Evolutionary conservation across 92 coral and sea anemone species (phyloP).

Genomic region (Epizoanthus rinbou): DNA sequence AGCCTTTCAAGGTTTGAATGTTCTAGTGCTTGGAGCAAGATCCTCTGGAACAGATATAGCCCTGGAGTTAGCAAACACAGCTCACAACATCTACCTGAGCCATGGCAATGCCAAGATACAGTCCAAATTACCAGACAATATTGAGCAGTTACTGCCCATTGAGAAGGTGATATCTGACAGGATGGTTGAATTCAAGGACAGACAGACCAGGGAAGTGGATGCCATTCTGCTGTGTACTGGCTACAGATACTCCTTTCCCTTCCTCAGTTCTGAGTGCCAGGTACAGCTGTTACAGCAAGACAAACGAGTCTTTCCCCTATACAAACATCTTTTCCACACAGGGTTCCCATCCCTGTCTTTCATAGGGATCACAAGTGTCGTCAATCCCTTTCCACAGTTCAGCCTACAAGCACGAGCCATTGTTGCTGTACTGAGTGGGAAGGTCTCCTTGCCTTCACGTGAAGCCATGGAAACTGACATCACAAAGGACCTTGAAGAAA

Average conservation of each 20-base stretch:
- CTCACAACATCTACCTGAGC: conserved; percentile 79
- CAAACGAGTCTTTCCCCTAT: conserved; percentile 73
- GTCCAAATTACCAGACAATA: conserved; percentile 68
- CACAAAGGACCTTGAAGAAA: conserved; percentile 68
- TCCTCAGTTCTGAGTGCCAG: conserved; percentile 62
- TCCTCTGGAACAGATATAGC: conserved; percentile 83
- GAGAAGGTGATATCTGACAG: conserved; percentile 65
- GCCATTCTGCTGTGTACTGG: conserved; percentile 86
- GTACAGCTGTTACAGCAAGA: conserved; percentile 52
- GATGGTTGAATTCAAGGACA: conserved; percentile 61
- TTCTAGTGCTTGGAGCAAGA: conserved; percentile 79
- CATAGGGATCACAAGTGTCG: conserved; percentile 62
- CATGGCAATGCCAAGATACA: conserved; percentile 54
- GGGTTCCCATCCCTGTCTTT: conserved; percentile 74
- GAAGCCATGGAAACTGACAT: conserved; percentile 75
- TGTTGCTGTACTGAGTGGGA: conserved; percentile 69
- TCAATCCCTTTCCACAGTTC: conserved; percentile 84
- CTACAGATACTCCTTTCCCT: conserved; percentile 78
- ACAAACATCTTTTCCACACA: conserved; percentile 82
- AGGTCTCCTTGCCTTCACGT: conserved; percentile 59
- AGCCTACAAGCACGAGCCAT: conserved; percentile 76
- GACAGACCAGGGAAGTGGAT: conserved; percentile 59
- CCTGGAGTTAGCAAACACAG: conserved; percentile 58
- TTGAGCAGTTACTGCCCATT: conserved; percentile 65
- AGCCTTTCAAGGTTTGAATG: conserved; percentile 55